A percentile compares a stretch with the other conserved stretches of the same genome.
These are phyloP conservation scores for Clivina fossor DNA, from an alignment of 2,888 invertebrate genomes.

Conservation along the genomic window DNA sequence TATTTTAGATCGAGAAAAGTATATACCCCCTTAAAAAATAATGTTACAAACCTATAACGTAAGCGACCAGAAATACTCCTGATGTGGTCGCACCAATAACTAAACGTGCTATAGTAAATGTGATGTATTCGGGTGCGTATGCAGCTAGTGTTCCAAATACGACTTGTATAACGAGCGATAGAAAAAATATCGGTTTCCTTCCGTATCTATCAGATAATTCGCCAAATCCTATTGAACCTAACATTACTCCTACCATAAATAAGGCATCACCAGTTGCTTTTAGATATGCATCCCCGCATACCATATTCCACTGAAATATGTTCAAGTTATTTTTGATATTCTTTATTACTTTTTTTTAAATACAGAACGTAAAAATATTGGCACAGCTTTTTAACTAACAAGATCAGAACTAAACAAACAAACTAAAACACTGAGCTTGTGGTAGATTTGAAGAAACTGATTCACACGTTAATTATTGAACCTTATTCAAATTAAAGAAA, in stretches of 20 bases:
- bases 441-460: no score
- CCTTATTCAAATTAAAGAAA: no score
- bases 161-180: slow-evolving; percentile 69
- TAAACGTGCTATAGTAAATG: slow-evolving; percentile 65
- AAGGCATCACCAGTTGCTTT: slow-evolving; percentile 67
- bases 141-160: slow-evolving; percentile 67
- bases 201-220: slow-evolving; percentile 72
- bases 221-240: slow-evolving; percentile 73
- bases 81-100: slow-evolving; percentile 74
- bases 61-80: slow-evolving; percentile 75
- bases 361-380: no score
- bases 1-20: no score
- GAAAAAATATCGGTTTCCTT: slow-evolving; percentile 70
- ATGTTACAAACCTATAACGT: slow-evolving; percentile 78
- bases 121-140: slow-evolving; percentile 67
- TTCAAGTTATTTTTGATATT: no score
- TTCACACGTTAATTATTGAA: no score
- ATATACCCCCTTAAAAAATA: no score
- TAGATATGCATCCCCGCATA: slow-evolving; percentile 65
- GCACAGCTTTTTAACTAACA: no score
- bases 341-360: slow-evolving; percentile 20
- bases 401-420: neutral
- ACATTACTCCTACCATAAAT: slow-evolving; percentile 72
- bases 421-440: no score
- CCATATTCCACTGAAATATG: slow-evolving; percentile 66